Base-by-base conservation (phyloP, 1,140 invertebrate species). In the Nasonia vitripennis region DNA sequence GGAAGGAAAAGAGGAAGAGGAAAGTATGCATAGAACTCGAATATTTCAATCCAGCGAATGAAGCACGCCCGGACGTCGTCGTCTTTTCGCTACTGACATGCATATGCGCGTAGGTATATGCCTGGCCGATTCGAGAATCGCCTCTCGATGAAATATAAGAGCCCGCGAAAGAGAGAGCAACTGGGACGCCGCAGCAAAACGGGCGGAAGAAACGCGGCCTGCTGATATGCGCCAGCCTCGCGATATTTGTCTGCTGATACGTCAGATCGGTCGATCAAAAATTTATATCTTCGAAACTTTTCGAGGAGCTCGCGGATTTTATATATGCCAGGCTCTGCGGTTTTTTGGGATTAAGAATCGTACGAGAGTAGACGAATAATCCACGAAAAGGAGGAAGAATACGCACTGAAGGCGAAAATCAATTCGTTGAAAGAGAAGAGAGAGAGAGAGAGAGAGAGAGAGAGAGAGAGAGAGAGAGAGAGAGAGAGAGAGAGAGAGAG, bases 141-240 rank as follows among this genome's bases (percentile, higher is more conserved):
- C 68, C 68, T 17, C 23, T 9, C 68, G 68, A 27, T 62, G 55
- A 20, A 62, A 62, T 62, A 62, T 62, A 62, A 62, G 55, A 62
- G 2, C 51, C 17, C 48, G 12, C 3, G 55, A 20, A 20, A 62
- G 12, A 12, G 55, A 20, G 55, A 62, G 20, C 31, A 82, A 74
- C 14, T 37, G 67, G 68, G 37, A 31, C 70, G n/a, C 37, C 70
- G 67, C 20, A 14, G n/a, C 11, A 34, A 51, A 67, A n/a, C 48
- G 78, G 31, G 48, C 27, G 78, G 78, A 75, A 81, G 86, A 34
- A 41, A 77, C 68, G 68, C 68, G 68, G 14, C 68, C 4, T 34
- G 10, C 14, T 14, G 68, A 71, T 27, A 27, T 71, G 27, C 68
- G 10, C 23, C 55, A n/a, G 55, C 55, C 7, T n/a, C 0, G 14